Conservation (phyloP, 2,888 invertebrate genomes). For the Sesamia inferens region DNA sequence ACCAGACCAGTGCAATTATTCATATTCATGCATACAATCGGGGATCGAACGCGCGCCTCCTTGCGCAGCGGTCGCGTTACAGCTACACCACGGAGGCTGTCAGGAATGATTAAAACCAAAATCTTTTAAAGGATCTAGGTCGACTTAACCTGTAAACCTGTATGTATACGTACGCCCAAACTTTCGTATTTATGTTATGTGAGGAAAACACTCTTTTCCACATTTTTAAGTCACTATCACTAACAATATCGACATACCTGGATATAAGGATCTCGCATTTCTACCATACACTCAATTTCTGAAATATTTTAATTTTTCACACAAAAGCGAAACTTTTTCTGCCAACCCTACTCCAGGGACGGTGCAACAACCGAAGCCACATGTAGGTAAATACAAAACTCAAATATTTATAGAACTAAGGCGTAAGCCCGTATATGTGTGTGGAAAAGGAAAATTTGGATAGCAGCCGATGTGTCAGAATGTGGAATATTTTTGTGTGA, state of each 20-base stretch:
- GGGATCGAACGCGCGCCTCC: too few relatives aligned
- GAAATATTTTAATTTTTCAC: constrained; percentile 12
- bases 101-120: too few relatives aligned
- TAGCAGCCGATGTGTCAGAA: constrained; percentile 55
- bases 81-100: too few relatives aligned
- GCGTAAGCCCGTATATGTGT: constrained; percentile 72
- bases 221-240: not conserved
- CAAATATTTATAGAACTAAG: constrained; percentile 80
- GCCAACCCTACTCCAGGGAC: constrained; percentile 44
- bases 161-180: too few relatives aligned
- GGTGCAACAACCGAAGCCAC: constrained; percentile 62
- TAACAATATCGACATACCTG: not conserved
- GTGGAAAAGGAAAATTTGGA: constrained; percentile 61
- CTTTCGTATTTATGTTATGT: not conserved
- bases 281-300: not conserved
- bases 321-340: constrained; percentile 43
- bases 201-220: too few relatives aligned
- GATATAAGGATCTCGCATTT: not conserved
- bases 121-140: too few relatives aligned
- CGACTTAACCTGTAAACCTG: too few relatives aligned
- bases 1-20: too few relatives aligned
- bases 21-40: too few relatives aligned
- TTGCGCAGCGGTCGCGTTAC: too few relatives aligned
- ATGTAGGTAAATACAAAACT: constrained; percentile 72
- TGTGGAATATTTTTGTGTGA: constrained; percentile 54